phyloP scores from a whole-genome alignment of 2,888 invertebrate species.

The Ormyrus rosae region DNA sequence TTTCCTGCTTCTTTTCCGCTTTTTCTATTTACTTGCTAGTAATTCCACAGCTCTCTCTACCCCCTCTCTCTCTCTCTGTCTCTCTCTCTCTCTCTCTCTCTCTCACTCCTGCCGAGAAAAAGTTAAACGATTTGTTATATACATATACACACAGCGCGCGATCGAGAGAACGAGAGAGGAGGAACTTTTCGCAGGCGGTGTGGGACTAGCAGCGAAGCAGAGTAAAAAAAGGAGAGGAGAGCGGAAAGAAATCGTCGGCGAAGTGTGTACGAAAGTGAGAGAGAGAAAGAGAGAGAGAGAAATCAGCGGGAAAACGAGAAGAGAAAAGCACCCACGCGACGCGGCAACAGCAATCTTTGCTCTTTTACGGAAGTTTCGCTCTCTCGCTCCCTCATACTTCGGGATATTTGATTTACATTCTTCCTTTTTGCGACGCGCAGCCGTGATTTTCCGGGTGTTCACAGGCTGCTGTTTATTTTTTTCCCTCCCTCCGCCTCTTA shows the following conservation, averaged over 20 bases:
- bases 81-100: too few relatives aligned
- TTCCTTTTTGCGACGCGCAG: neutral
- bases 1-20: neutral
- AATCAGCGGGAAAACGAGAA: neutral
- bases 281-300: neutral
- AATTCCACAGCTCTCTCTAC: too few relatives aligned
- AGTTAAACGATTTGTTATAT: conserved; percentile 50
- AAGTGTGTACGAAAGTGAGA: neutral
- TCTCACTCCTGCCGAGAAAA: neutral
- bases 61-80: too few relatives aligned
- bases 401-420: conserved; percentile 48
- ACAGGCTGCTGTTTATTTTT: neutral
- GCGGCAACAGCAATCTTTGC: conserved; percentile 33
- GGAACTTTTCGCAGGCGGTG: conserved; percentile 12
- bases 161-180: neutral
- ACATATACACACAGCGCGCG: neutral
- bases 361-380: conserved; percentile 48
- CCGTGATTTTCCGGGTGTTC: neutral
- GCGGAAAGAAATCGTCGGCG: too few relatives aligned
- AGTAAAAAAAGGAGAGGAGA: too few relatives aligned
- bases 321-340: conserved; percentile 5
- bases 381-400: conserved; percentile 17
- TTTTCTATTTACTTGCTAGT: too few relatives aligned
- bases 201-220: neutral
- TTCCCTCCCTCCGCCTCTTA: neutral